Evolutionary conservation across 1,140 invertebrate species (phyloP).

Genomic region (Pygmarrhopalites habei): DNA sequence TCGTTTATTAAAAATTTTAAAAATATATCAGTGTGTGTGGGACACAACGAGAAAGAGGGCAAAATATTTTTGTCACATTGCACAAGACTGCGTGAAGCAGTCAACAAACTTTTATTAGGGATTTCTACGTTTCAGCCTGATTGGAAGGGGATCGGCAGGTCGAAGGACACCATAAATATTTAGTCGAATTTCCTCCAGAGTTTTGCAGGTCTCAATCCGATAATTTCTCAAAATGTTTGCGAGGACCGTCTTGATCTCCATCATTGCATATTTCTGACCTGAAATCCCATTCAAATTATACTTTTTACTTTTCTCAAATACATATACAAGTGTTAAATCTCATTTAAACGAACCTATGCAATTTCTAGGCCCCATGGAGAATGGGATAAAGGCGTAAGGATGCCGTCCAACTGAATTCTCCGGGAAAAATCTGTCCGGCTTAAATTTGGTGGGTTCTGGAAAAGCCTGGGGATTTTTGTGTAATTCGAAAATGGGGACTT

Average conservation of each 20-base stretch:
- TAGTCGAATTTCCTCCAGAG: slow-evolving; percentile 62
- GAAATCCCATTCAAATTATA: background rate
- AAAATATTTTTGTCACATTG: too few relatives aligned
- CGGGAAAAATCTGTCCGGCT: slow-evolving; percentile 51
- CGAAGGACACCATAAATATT: too few relatives aligned
- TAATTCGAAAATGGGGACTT: slow-evolving; percentile 48
- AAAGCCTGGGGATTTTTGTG: slow-evolving; percentile 49
- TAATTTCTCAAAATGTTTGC: slow-evolving; percentile 44
- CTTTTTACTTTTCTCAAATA: slow-evolving; percentile 11
- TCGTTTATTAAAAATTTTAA: too few relatives aligned
- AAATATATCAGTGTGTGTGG: too few relatives aligned
- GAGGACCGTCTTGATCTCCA: slow-evolving; percentile 53
- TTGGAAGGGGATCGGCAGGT: too few relatives aligned
- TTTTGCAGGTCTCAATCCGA: slow-evolving; percentile 52
- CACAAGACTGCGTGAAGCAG: too few relatives aligned
- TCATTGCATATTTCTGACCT: slow-evolving; percentile 51
- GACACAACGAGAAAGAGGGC: too few relatives aligned
- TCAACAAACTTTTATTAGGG: too few relatives aligned
- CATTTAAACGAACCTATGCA: slow-evolving; percentile 43
- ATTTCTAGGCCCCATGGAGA: slow-evolving; percentile 47
- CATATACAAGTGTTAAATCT: background rate
- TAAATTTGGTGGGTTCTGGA: slow-evolving; percentile 50
- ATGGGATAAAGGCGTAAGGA: slow-evolving; percentile 46
- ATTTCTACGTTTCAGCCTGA: too few relatives aligned
- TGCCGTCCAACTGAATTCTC: slow-evolving; percentile 44